These are phyloP conservation scores for Clusia tigrina DNA, from an alignment of 2,888 invertebrate species.

Conservation along the genomic window DNA sequence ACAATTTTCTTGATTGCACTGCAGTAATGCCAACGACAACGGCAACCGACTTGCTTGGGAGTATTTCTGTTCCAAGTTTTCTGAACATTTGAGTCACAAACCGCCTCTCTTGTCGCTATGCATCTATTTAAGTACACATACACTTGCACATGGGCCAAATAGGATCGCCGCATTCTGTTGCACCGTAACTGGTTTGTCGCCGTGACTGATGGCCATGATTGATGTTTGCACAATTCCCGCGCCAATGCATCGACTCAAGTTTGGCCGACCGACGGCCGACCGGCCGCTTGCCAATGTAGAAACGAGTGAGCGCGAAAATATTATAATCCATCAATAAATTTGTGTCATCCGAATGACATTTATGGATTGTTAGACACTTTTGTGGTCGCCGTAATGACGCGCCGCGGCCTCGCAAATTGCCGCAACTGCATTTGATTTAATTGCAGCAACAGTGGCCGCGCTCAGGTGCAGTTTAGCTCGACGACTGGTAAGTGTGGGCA, in stretches of 20 bases:
- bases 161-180: neutral
- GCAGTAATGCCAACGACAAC: too few species aligned
- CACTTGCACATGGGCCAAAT: too few species aligned
- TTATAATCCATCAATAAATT: constrained; percentile 54
- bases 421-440: neutral
- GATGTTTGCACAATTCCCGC: constrained; percentile 27
- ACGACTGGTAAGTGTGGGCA: neutral
- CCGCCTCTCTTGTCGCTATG: too few species aligned
- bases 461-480: neutral
- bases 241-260: constrained; percentile 8
- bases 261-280: neutral
- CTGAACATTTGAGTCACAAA: too few species aligned
- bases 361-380: constrained; percentile 42
- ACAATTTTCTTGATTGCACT: too few species aligned
- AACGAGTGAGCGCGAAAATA: constrained; percentile 26
- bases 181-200: too few species aligned
- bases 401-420: neutral
- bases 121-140: too few species aligned
- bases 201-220: constrained; percentile 32
- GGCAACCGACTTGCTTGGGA: too few species aligned
- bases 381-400: constrained; percentile 16
- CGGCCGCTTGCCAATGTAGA: neutral
- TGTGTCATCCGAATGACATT: constrained; percentile 49
- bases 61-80: too few species aligned
- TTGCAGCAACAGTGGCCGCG: neutral